Base-by-base conservation (phyloP, 2,797 vertebrate species). In the Alauda arvensis region DNA sequence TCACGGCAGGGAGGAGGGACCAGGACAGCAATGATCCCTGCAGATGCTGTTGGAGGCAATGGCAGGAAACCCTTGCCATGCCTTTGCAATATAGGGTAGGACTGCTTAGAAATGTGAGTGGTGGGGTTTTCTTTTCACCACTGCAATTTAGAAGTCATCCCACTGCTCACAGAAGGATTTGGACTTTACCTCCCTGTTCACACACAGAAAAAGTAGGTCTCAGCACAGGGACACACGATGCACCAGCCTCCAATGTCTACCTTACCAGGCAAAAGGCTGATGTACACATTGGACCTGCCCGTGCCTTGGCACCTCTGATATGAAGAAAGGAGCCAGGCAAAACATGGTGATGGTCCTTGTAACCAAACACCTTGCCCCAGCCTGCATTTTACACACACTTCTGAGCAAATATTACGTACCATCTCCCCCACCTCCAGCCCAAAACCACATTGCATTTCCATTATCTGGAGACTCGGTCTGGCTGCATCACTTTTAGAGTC, bases 11-110 rank as follows among this genome's bases (percentile, higher is more conserved):
- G 70, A 88, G 80, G 85, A 92, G 69, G 61, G 63, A 89, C 8
- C 0, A 0, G 2, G 74, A 45, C 46, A 46, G 56, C 62, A 55
- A 0, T 0, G 3, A 81, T 78, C 74, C 31, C 2, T 37, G 66
- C 0, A 0, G 66, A 49, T 49, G 65, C 84, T 76, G 57, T 57
- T 31, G 70, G 71, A 78, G 52, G 37, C 42, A 18, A 3, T 1
- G 33, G 71, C 51, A 70, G 68, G 57, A 61, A 70, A 42, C 3
- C 1, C 24, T 77, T 21, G 57, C 43, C 10, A 10, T 16, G 56
- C 74, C 60, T 72, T 77, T 81, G 62, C 67, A 76, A 23, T 56
- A 42, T 11, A 24, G 46, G 61, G 28, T 72, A 42, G 5, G 14
- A 29, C 63, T n/a, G 71, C 75, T 91, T 53, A 33, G 46, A 83